Base-by-base conservation (phyloP, 2,113 vertebrate genomes). In the Melozone crissalis region DNA sequence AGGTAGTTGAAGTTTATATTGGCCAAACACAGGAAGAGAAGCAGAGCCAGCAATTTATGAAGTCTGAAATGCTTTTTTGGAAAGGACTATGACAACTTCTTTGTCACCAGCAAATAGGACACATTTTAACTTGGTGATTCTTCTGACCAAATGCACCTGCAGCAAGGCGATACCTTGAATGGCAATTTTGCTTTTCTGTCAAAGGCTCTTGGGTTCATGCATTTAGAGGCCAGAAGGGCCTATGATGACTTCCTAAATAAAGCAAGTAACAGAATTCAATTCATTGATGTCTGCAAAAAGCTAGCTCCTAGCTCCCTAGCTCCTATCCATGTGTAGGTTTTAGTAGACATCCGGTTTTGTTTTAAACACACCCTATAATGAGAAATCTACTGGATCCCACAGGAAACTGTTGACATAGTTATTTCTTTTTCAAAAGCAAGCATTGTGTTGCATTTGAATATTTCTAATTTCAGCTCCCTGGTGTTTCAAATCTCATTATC, bases 391-490 rank as follows among this genome's bases (percentile, higher is more conserved):
- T 63, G 20, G 67, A 68, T 81, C 65, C 17, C 8, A 4, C 41
- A 67, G 75, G 47, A 93, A 88, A 24, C 28, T 77, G 35, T 86
- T 96, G 35, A 59, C 39, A 63, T 59, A 90, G 43, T 65, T 93
- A 18, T 55, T 43, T 69, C 46, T 73, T 49, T 52, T 31, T 90
- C 44, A 80, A 93, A 93, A 85, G 39, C 22, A 59, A 30, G 18
- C 7, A 84, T 84, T 12, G 16, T 75, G 52, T 75, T 90, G 49
- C 37, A 23, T 96, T 86, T 84, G 68, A 95, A 72, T 75, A 81
- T 78, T 74, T 90, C 59, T 88, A 65, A 86, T 80, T 96, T 86
- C 75, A 81, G 43, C 52, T 81, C 72, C 76, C 83, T 78, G 35
- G 43, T 88, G 90, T 77, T 96, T 90, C 2, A 0, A 82, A 51